Evolutionary conservation across 2,797 vertebrate species (phyloP), one percentile per base, ranked within the genome.

Genomic region (Xiphophorus birchmanni): DNA sequence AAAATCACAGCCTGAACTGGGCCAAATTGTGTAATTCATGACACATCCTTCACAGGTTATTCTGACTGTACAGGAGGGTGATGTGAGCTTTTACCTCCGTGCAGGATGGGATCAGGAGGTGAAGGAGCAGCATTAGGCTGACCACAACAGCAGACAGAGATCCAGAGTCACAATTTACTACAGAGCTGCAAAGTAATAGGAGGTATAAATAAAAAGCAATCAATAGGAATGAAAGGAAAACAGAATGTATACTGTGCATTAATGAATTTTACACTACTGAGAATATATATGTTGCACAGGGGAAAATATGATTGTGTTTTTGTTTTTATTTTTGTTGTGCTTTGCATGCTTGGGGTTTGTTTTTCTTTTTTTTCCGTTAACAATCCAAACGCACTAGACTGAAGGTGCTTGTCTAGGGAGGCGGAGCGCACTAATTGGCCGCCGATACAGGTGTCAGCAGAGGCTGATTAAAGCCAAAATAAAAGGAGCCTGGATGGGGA

Each of bases 141-240:
- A 72, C 2, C 42, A 29, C 42, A 71, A 35, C 79, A 42, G 40
- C 72, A 76, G 40, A 40, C 54, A n/a, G 48, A 82, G 78, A 83
- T 88, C 69, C 69, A 72, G 23, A 26, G n/a, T 17, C 13, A 72
- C 69, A 69, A 26, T 44, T 5, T 44, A 71, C 86, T 89, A 77
- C 63, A 82, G 72, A 90, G 87, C 79, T 87, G 77, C 85, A 73
- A 77, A 80, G 82, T 84, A 89, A 78, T 77, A 74, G 78, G 26
- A 37, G 10, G 73, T 80, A 69, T 84, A 23, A 35, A 76, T 72
- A 48, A 81, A n/a, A 44, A 26, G 4, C 21, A 40, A 29, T n/a
- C 9, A 45, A n/a, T 45, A 44, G 4, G 40, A 45, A 67, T 17
- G 29, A 72, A 72, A 44, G 42, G 12, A 72, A 45, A 72, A 42